Base-by-base conservation (phyloP, 2,797 vertebrate species). In the Sebastes elongatus region DNA sequence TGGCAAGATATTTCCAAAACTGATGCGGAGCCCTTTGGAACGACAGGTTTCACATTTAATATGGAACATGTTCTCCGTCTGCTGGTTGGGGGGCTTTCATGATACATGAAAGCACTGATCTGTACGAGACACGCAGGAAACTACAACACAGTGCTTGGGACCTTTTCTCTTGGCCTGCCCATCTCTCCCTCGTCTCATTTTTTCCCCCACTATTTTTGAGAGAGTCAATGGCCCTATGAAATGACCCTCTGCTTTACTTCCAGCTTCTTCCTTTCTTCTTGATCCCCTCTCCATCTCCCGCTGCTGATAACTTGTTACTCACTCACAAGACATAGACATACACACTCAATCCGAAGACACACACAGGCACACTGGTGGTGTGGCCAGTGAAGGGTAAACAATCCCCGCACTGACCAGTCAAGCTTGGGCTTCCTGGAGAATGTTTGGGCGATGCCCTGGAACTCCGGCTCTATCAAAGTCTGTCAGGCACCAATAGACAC, bases 381-480 rank as follows among this genome's bases (percentile, higher is more conserved):
- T 61, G 62, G 33, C 65, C 86, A 79, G 59, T 84, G 80, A 79
- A 89, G 90, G 76, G 84, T 83, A 87, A 90, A 90, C 88, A 89
- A 89, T 90, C 82, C 85, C 71, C n/a, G 38, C 55, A 66, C 74
- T 84, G 87, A 82, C 81, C 86, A 78, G 87, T 82, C 75, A 64
- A 88, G 90, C 88, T 68, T 81, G 85, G 78, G 71, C 85, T 84
- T 91, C 87, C 80, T 57, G 78, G 77, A 88, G 71, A 88, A 83
- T 80, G 82, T 91, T 52, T 75, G 85, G 80, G 70, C 84, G 82
- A 83, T 79, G 88, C 70, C 75, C 83, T 86, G 88, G 61, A 91
- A 89, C 87, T 84, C 18, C 46, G 66, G 76, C 57, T 86, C 83
- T 42, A 84, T 91, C 93, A 82, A 65, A 87, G 73, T 71, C 86